Percentiles rank a stretch among this genome's conserved stretches.
These are phyloP conservation scores for Gymnosoma rotundatum DNA, from an alignment of 2,888 invertebrate genomes.

Conservation along the genomic window DNA sequence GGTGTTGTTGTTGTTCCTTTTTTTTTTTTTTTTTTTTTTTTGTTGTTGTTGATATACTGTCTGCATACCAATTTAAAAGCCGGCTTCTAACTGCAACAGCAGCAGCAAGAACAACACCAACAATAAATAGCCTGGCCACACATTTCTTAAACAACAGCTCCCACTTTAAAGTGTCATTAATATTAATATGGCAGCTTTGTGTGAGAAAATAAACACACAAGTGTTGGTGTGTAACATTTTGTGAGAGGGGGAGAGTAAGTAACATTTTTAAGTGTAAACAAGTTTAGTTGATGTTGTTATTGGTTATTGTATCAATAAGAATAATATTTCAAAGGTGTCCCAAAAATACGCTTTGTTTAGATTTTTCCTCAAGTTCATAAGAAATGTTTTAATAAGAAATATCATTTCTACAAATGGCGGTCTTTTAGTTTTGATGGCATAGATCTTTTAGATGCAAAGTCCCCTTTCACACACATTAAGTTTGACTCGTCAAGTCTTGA, in stretches of 20 bases:
- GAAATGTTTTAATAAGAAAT: too few species aligned
- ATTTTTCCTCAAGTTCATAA: too few species aligned
- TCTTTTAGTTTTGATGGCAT: too few species aligned
- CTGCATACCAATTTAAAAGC: slow-evolving; percentile 60
- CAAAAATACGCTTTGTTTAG: too few species aligned
- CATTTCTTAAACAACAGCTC: slow-evolving; percentile 41
- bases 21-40: not conserved
- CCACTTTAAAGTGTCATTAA: slow-evolving; percentile 52
- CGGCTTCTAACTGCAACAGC: slow-evolving; percentile 20
- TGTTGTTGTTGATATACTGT: slow-evolving; percentile 59
- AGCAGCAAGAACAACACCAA: slow-evolving; percentile 2
- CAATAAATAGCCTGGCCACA: slow-evolving; percentile 24
- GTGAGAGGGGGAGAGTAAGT: not conserved
- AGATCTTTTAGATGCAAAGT: too few species aligned
- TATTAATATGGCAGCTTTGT: slow-evolving; percentile 26
- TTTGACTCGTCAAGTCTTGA: too few species aligned
- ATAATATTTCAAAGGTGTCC: too few species aligned
- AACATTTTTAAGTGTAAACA: slow-evolving; percentile 57
- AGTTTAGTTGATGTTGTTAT: slow-evolving; percentile 43
- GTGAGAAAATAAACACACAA: not conserved
- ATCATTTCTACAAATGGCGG: too few species aligned
- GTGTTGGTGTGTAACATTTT: too few species aligned
- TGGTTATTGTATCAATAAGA: not conserved
- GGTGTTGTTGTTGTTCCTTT: slow-evolving; percentile 12
- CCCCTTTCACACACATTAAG: too few species aligned